phyloP scores from a whole-genome alignment of 2,888 invertebrate species.

The Calliopum simillimum region DNA sequence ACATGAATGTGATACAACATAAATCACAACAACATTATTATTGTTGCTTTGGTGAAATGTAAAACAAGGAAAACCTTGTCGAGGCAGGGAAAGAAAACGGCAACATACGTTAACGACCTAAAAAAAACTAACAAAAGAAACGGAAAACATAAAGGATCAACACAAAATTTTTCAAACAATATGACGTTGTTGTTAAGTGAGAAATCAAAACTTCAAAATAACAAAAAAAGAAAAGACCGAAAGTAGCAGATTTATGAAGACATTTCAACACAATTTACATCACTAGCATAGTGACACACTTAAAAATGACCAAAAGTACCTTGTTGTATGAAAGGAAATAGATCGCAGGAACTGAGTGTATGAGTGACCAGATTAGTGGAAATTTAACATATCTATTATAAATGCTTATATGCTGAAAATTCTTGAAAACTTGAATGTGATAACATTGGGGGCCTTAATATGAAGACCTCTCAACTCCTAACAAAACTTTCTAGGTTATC shows the following conservation, averaged over 20 bases:
- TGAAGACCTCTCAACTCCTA: no score
- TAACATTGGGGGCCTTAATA: no score
- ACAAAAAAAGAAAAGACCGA: neutral
- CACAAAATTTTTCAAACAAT: neutral
- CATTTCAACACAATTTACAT: neutral
- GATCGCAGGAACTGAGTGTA: no score
- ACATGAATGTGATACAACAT: neutral
- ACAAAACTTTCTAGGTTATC: no score
- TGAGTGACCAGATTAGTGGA: no score
- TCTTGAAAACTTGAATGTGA: no score
- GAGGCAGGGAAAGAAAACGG: neutral
- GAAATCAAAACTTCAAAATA: neutral
- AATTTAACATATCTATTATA: no score
- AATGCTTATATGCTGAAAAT: no score
- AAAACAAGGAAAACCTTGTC: conserved; percentile 4
- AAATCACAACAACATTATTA: neutral
- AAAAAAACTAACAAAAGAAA: neutral
- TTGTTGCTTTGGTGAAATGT: neutral
- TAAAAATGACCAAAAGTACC: no score
- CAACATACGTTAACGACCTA: neutral
- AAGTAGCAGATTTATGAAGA: conserved; percentile 17
- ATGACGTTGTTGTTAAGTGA: neutral
- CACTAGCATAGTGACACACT: neutral
- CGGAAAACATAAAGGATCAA: neutral
- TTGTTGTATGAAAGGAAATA: no score